A percentile compares a stretch with the other conserved stretches of the same genome.
Evolutionary conservation across 2,113 vertebrate species (phyloP).

Genomic region (Macrotus californicus): DNA sequence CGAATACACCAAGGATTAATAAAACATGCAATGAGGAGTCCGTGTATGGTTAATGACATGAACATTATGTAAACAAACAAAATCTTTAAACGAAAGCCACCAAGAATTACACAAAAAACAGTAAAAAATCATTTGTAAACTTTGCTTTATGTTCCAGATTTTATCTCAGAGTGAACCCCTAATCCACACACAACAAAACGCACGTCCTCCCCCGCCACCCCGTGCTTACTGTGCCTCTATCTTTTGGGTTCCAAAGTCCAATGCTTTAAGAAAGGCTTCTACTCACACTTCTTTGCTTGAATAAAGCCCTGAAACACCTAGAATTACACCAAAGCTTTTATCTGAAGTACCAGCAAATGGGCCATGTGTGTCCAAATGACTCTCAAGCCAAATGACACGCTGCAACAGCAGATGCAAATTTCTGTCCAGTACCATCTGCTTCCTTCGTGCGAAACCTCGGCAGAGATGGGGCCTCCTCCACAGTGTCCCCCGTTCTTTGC

Average conservation of each 20-base stretch:
- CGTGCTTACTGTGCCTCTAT: neutral
- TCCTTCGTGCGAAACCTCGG: neutral
- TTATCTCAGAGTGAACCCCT: neutral
- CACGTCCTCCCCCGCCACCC: neutral
- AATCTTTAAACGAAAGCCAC: slow-evolving; percentile 30
- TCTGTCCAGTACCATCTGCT: no score
- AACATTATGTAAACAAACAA: slow-evolving; percentile 48
- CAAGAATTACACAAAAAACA: slow-evolving; percentile 25
- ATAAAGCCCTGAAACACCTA: neutral
- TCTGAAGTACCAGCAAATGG: neutral
- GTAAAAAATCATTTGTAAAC: slow-evolving; percentile 1
- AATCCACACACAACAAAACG: neutral
- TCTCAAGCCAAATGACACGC: neutral
- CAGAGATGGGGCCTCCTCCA: neutral
- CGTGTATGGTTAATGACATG: slow-evolving; percentile 78
- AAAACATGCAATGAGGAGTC: slow-evolving; percentile 82
- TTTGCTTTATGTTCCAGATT: slow-evolving; percentile 27
- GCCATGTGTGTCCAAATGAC: neutral
- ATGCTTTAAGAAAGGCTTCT: neutral
- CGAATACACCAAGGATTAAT: slow-evolving; percentile 87
- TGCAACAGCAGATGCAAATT: neutral
- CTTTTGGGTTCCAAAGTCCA: neutral
- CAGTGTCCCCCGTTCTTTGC: neutral
- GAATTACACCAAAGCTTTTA: neutral
- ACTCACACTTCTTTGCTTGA: neutral